Evolutionary conservation across 64 coral and sea anemone species (phyloP).

Genomic region (Pocillopora verrucosa): DNA sequence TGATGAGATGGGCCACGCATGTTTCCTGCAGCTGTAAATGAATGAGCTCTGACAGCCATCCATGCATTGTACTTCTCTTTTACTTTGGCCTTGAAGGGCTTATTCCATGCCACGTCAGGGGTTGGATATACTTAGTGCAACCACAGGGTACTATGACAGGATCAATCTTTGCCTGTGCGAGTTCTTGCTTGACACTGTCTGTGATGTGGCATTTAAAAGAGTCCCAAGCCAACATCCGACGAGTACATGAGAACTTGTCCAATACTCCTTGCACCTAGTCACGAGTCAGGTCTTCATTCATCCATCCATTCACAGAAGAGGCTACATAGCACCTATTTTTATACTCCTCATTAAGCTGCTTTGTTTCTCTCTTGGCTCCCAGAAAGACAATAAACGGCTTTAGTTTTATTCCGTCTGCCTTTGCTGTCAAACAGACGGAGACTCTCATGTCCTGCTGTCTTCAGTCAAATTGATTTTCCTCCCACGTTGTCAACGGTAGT

Average conservation of each 20-base stretch:
- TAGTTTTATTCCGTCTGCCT: constrained; percentile 38
- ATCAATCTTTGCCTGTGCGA: neutral
- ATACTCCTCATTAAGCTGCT: constrained; percentile 34
- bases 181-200: constrained; percentile 40
- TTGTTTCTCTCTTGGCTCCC: constrained; percentile 39
- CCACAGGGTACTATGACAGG: too few relatives aligned
- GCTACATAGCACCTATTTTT: constrained; percentile 44
- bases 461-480: constrained; percentile 36
- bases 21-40: too few relatives aligned
- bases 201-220: constrained; percentile 44
- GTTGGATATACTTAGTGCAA: too few relatives aligned
- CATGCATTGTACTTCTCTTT: too few relatives aligned
- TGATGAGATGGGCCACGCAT: too few relatives aligned
- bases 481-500: constrained; percentile 26
- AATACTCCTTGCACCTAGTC: constrained; percentile 42
- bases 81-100: too few relatives aligned
- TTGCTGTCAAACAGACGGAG: constrained; percentile 46
- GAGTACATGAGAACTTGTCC: constrained; percentile 43
- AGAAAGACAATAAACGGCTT: constrained; percentile 42
- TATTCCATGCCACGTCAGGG: too few relatives aligned
- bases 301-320: constrained; percentile 35
- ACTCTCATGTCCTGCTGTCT: constrained; percentile 47
- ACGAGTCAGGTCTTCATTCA: constrained; percentile 51
- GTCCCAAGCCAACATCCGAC: constrained; percentile 38
- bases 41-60: too few relatives aligned